Percentiles rank a stretch among this genome's conserved stretches.
Conservation (phyloP, 2,113 vertebrate genomes). For the Gymnogyps californianus region DNA sequence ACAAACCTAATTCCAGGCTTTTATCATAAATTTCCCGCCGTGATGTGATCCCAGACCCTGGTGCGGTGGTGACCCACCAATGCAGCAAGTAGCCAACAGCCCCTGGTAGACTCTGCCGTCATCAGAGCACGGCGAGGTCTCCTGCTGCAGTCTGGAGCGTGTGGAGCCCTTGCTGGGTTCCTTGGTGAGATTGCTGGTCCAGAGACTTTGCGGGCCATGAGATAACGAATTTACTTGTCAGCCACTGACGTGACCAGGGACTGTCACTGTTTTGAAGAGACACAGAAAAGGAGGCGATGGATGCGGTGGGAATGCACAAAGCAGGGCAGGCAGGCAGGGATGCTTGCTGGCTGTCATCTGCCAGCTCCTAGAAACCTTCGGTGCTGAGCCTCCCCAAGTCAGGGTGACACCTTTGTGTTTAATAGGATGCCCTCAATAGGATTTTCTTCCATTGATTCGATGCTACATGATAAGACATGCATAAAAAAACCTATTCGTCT, state of each 20-base stretch:
- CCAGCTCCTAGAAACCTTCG: background rate
- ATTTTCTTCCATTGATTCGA: background rate
- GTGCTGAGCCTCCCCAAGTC: fast-evolving
- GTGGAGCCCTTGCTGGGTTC: background rate
- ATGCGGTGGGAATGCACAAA: background rate
- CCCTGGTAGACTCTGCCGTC: fast-evolving
- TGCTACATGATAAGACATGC: fast-evolving
- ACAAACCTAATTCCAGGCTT: background rate
- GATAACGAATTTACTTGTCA: background rate
- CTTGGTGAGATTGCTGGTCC: background rate
- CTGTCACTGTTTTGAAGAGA: background rate
- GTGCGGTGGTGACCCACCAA: background rate
- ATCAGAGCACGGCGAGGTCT: background rate
- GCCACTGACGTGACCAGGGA: fast-evolving
- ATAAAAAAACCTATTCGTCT: background rate
- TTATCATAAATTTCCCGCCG: background rate
- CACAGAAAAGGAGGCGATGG: fast-evolving
- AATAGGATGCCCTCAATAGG: background rate
- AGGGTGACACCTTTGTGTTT: background rate
- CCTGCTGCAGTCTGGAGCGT: background rate
- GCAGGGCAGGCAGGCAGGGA: background rate
- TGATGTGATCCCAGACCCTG: background rate
- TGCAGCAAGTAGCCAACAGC: background rate
- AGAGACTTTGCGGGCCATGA: background rate
- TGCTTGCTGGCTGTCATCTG: background rate